A percentile compares a stretch with the other conserved stretches of the same genome.
These are phyloP conservation scores for Hydroisotoma schaefferi DNA, from an alignment of 2,888 invertebrate species.

Conservation along the genomic window DNA sequence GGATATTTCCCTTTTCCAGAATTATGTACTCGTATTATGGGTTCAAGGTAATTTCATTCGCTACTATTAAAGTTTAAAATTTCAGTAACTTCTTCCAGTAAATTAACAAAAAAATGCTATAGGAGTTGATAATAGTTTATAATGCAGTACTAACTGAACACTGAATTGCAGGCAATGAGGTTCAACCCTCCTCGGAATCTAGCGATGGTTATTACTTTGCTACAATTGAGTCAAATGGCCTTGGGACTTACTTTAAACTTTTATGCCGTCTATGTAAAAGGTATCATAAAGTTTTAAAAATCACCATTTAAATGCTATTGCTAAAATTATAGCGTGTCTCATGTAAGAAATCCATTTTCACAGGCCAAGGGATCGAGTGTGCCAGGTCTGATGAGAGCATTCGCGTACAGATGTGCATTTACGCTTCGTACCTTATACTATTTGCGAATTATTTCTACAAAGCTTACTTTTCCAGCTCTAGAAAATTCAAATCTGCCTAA, in stretches of 20 bases:
- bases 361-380: constrained; percentile 33
- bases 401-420: constrained; percentile 84
- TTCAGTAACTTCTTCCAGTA: background rate
- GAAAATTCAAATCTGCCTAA: constrained; percentile 6
- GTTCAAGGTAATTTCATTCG: constrained; percentile 24
- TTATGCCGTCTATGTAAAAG: constrained; percentile 10
- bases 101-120: too few relatives aligned
- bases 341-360: background rate
- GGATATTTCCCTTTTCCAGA: constrained; percentile 4
- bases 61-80: background rate
- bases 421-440: constrained; percentile 87
- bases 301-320: background rate
- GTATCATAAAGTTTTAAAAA: background rate
- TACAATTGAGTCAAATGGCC: constrained; percentile 23
- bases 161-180: constrained; percentile 9
- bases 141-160: background rate
- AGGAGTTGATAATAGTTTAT: background rate
- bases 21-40: constrained; percentile 40
- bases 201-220: constrained; percentile 19
- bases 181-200: constrained; percentile 13
- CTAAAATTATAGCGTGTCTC: background rate
- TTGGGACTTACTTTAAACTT: constrained; percentile 14
- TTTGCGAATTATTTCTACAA: constrained; percentile 93
- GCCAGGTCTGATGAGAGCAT: constrained; percentile 51
- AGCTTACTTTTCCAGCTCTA: constrained; percentile 63